Evolutionary conservation across 2,888 invertebrate genomes (phyloP).

Genomic region (Tromatobia lineatoria): DNA sequence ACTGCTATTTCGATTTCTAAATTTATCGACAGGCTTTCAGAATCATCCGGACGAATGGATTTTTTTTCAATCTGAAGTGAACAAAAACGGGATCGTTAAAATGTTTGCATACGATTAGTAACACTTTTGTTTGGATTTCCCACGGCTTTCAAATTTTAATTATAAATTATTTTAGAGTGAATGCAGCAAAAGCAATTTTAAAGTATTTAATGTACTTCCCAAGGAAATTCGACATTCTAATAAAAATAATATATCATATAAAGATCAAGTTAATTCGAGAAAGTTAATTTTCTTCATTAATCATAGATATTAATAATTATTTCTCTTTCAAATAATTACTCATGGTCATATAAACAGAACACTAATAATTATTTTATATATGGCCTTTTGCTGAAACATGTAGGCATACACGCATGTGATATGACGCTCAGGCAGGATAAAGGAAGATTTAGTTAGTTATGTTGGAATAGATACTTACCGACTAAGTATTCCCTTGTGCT

Average conservation of each 20-base stretch:
- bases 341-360: not conserved
- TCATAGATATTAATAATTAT: not conserved
- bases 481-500: slow-evolving; percentile 7
- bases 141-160: too few species aligned
- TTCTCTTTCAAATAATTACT: not conserved
- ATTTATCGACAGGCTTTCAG: slow-evolving; percentile 42
- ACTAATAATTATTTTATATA: not conserved
- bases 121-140: not conserved
- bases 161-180: too few species aligned
- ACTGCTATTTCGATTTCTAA: slow-evolving; percentile 55
- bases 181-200: too few species aligned
- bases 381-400: not conserved
- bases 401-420: not conserved
- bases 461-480: not conserved
- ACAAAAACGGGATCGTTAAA: not conserved
- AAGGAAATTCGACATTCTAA: not conserved
- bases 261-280: not conserved
- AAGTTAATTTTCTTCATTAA: not conserved
- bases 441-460: slow-evolving; percentile 3
- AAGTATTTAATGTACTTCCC: not conserved
- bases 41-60: not conserved
- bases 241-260: not conserved
- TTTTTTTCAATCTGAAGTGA: not conserved
- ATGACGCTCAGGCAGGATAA: slow-evolving; percentile 8
- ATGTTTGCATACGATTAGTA: not conserved